Conservation (phyloP, 1,140 invertebrate genomes). For the Temnothorax longispinosus region DNA sequence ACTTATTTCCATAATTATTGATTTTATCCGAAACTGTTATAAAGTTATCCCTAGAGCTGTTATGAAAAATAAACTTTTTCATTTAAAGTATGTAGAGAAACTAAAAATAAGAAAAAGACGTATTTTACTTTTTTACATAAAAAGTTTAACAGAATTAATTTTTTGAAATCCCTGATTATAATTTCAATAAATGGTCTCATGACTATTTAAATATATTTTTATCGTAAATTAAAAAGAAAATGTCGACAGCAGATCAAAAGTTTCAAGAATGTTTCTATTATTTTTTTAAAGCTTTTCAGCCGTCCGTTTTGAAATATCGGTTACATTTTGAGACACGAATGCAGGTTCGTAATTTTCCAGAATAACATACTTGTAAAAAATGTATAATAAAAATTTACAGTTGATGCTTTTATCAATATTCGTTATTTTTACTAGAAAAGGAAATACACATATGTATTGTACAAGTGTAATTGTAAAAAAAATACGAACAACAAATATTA, state of each 20-base stretch:
- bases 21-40: neutral
- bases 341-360: neutral
- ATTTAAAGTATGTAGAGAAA: neutral
- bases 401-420: neutral
- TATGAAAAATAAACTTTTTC: neutral
- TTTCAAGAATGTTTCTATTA: neutral
- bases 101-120: neutral
- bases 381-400: neutral
- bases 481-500: too few relatives aligned
- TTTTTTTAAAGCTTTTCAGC: neutral
- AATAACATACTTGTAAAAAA: neutral
- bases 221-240: neutral
- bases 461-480: too few relatives aligned
- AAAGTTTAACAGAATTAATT: neutral
- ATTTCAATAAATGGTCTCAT: neutral
- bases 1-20: neutral
- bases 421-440: neutral
- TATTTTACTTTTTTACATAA: neutral
- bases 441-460: neutral
- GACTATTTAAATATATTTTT: neutral
- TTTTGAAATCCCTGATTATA: neutral
- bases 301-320: neutral
- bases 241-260: neutral
- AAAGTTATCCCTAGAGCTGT: neutral
- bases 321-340: neutral